A percentile compares a stretch with the other conserved stretches of the same genome.
phyloP scores from a whole-genome alignment of 23 tunicate species.

The Trididemnum nubilum region DNA sequence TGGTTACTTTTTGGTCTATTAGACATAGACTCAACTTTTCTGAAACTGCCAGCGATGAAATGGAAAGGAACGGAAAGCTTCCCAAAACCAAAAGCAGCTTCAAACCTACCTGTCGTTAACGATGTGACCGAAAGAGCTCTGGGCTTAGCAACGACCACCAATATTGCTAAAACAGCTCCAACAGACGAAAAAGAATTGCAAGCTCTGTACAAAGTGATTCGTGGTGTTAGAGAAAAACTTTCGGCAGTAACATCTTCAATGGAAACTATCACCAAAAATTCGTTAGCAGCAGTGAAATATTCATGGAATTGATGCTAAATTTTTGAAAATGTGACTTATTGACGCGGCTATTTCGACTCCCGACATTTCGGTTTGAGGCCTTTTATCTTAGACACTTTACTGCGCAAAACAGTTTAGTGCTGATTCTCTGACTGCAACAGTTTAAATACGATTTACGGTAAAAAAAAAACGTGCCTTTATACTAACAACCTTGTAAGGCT shows the following conservation, averaged over 20 bases:
- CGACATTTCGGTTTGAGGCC: too few species aligned
- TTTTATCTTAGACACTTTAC: too few species aligned
- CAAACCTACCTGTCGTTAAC: not conserved
- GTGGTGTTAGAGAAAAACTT: not conserved
- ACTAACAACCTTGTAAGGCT: too few species aligned
- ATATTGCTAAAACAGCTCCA: not conserved
- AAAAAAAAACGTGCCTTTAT: too few species aligned
- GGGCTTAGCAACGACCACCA: not conserved
- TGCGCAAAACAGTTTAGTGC: too few species aligned
- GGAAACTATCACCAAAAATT: not conserved
- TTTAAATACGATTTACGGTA: too few species aligned
- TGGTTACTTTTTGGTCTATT: too few species aligned
- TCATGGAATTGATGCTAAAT: too few species aligned
- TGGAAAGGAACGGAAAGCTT: not conserved
- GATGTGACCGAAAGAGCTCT: not conserved
- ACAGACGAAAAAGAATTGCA: not conserved
- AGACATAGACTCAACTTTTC: not conserved
- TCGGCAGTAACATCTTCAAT: not conserved
- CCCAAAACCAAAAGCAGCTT: not conserved
- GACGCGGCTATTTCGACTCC: too few species aligned
- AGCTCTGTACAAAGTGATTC: not conserved
- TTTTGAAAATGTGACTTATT: too few species aligned
- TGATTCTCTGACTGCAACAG: too few species aligned
- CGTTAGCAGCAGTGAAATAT: not conserved
- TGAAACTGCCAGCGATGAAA: not conserved